Base-by-base conservation (phyloP, 35 echinoderm and acorn worm species). In the Hemicentrotus pulcherrimus region DNA sequence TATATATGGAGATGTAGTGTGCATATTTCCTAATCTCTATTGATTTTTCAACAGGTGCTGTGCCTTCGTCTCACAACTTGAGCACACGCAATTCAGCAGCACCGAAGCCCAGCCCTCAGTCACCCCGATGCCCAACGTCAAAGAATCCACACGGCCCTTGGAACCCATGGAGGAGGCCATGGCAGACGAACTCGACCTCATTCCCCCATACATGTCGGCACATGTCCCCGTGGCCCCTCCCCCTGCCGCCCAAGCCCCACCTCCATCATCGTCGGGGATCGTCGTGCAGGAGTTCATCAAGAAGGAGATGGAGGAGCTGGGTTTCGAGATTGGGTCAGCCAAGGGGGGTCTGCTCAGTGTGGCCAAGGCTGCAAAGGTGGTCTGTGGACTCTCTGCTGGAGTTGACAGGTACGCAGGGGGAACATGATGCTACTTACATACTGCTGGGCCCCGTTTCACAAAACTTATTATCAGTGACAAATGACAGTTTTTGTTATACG, bases 21-120 rank as follows among this genome's bases (percentile, higher is more conserved):
- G 18, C 19, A 88, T 95, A 9, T 60, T 28, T 94, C 33, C 94
- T 88, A 35, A 9, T 61, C 33, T 55, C 22, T 11, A 86, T 31
- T 78, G 65, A 78, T 8, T 78, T n/a, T 78, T 28, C 65, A 4
- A 28, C 97, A 99, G 98, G 88, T 99, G 98, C 86, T 99, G 98
- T 97, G 98, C 98, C 30, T 99, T 98, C 86, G 98, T 99, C 24
- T 98, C 98, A 24, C 98, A 99, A 86, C 93, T 99, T 28, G 98
- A 99, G 22, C 98, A 99, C 95, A 96, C 97, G 24, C 98, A 99
- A 48, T 99, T 99, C 97, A 99, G 97, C 95, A 98, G 95, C 94
- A 95, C 87, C 24, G 95, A 95, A 18, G 88, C 85, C 32, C 96
- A 97, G 28, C 90, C 96, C 47, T 94, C 96, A 18, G 91, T 95